These are phyloP conservation scores for Parus major DNA, from an alignment of 2,113 vertebrate species.

Conservation along the genomic window DNA sequence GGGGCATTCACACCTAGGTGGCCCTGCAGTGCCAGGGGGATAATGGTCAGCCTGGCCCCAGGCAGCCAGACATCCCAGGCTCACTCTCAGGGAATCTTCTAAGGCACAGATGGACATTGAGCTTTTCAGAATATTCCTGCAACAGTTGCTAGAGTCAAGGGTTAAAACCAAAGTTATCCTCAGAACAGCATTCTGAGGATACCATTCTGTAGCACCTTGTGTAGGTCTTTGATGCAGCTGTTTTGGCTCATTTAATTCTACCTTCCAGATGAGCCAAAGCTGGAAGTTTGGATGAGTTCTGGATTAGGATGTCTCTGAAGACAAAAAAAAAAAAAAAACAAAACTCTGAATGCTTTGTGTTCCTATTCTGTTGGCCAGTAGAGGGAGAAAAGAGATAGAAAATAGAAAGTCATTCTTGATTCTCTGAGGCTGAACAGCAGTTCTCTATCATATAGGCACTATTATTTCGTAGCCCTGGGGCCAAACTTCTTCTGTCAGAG, in stretches of 20 bases:
- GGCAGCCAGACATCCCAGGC: not conserved
- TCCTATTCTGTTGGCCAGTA: not conserved
- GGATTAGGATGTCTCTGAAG: not conserved
- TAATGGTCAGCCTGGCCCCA: not conserved
- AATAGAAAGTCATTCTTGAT: not conserved
- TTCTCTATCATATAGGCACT: not conserved
- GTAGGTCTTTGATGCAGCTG: not conserved
- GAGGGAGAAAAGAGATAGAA: constrained; percentile 43
- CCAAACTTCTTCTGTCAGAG: not conserved
- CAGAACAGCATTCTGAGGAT: constrained; percentile 57
- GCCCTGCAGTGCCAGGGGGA: not conserved
- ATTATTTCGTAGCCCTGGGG: not conserved
- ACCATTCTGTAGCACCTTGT: not conserved
- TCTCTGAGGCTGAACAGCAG: not conserved
- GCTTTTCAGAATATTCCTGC: not conserved
- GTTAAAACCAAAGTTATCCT: not conserved
- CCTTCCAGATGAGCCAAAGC: not conserved
- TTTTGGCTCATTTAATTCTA: not conserved
- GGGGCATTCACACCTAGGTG: not conserved
- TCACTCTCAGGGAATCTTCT: not conserved
- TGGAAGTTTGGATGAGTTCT: not conserved
- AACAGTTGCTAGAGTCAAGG: not conserved
- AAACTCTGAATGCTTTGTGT: not conserved
- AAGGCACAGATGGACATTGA: fast-evolving
- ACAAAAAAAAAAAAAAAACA: not conserved